These are phyloP conservation scores for Promerops cafer DNA, from an alignment of 2,113 vertebrate species.

Conservation along the genomic window DNA sequence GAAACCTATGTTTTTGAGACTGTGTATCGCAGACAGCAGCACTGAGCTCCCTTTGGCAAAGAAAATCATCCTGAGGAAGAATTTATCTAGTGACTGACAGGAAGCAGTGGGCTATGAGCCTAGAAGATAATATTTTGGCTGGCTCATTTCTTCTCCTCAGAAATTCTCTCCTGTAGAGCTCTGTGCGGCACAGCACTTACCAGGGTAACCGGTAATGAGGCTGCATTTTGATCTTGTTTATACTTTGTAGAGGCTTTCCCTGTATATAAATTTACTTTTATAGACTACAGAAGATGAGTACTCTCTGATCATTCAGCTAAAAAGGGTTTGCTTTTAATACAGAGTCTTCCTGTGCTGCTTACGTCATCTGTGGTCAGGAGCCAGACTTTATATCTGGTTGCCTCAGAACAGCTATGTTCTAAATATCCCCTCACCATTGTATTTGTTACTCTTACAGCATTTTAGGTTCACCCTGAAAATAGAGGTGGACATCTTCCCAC, in stretches of 20 bases:
- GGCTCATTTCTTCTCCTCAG: constrained; percentile 10
- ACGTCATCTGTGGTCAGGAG: neutral
- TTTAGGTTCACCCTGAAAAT: neutral
- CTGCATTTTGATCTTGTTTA: constrained; percentile 34
- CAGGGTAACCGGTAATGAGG: neutral
- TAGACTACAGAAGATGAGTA: neutral
- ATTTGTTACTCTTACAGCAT: neutral
- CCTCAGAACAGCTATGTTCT: neutral
- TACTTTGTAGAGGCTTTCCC: neutral
- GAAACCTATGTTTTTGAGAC: neutral
- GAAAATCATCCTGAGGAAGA: neutral
- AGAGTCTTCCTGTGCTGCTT: neutral
- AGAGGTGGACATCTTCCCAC: neutral
- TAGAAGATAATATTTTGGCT: constrained; percentile 40
- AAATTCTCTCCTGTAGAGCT: neutral
- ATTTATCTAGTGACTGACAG: constrained; percentile 34
- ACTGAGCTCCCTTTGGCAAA: constrained; percentile 6
- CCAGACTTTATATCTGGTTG: neutral
- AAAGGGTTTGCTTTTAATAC: neutral
- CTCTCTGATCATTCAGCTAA: neutral
- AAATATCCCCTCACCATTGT: neutral
- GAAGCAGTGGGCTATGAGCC: constrained; percentile 14
- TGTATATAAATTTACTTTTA: neutral
- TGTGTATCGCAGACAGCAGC: neutral
- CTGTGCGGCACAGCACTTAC: neutral